Evolutionary conservation across 2,797 vertebrate species (phyloP).

Genomic region (Acomys russatus): DNA sequence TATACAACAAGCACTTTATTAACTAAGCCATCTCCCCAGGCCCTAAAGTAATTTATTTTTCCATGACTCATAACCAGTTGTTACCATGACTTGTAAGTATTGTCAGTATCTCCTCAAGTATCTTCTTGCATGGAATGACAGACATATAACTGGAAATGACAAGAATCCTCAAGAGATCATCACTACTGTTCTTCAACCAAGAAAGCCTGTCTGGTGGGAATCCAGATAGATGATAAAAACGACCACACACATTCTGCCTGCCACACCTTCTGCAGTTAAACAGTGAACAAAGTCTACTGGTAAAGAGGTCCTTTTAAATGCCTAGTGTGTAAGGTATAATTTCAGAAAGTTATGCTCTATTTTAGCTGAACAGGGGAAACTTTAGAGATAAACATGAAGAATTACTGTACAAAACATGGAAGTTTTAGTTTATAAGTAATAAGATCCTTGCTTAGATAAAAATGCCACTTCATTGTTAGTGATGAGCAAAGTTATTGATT

Average conservation of each 20-base stretch:
- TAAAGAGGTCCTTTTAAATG: not conserved
- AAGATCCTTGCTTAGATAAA: slow-evolving; percentile 53
- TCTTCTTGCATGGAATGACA: not conserved
- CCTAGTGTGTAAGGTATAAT: not conserved
- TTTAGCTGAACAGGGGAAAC: slow-evolving; percentile 20
- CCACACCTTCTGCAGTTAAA: not conserved
- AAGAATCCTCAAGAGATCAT: not conserved
- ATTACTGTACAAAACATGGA: not conserved
- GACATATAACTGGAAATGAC: not conserved
- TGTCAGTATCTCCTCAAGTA: not conserved
- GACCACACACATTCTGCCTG: slow-evolving; percentile 38
- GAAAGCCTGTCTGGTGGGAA: slow-evolving; percentile 50
- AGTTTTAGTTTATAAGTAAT: not conserved
- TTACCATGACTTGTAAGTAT: not conserved
- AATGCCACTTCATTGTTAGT: not conserved
- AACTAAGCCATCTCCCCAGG: not conserved
- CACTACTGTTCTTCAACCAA: not conserved
- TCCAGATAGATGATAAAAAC: slow-evolving; percentile 24
- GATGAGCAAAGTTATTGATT: not conserved
- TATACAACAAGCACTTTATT: not conserved
- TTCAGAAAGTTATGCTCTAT: slow-evolving; percentile 49
- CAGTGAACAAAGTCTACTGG: not conserved
- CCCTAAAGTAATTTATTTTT: accelerated
- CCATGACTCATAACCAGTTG: not conserved
- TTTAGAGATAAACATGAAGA: not conserved